Conservation (phyloP, 2,797 vertebrate species). For the Rostrhamus sociabilis region DNA sequence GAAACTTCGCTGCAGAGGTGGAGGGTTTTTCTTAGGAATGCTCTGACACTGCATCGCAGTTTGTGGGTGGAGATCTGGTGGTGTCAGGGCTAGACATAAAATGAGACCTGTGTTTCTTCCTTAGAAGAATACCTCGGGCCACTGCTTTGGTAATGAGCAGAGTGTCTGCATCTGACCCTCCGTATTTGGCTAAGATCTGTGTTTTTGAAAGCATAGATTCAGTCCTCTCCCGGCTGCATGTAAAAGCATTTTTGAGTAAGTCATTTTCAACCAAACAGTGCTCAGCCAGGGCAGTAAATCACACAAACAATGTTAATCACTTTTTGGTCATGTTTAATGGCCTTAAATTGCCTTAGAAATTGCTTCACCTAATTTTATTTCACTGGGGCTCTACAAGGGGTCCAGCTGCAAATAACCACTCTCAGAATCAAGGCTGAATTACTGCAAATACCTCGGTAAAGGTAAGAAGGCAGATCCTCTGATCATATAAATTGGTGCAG, state of each 20-base stretch:
- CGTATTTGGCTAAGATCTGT: constrained; percentile 4
- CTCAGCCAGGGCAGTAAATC: constrained; percentile 34
- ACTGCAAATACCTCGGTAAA: not conserved
- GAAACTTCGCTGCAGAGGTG: not conserved
- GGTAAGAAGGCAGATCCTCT: not conserved
- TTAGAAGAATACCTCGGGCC: not conserved
- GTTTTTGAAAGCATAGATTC: constrained; percentile 14
- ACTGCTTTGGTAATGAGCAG: not conserved
- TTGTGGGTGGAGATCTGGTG: not conserved
- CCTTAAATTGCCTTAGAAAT: constrained; percentile 30
- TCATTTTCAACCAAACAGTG: constrained; percentile 29
- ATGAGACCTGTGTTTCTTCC: not conserved
- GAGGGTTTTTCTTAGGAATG: not conserved
- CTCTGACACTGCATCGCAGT: not conserved
- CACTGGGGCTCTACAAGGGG: not conserved
- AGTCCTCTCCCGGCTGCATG: not conserved
- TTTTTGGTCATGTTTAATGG: constrained; percentile 16
- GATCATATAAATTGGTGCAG: not conserved
- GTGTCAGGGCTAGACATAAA: not conserved
- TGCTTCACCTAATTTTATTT: constrained; percentile 26
- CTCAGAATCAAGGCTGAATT: not conserved
- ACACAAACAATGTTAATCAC: constrained; percentile 57
- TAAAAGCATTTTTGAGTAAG: constrained; percentile 43
- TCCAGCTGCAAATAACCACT: not conserved
- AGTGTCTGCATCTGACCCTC: not conserved